These are phyloP conservation scores for Chloroclystis v-ata DNA, from an alignment of 2,888 invertebrate genomes.

Conservation along the genomic window DNA sequence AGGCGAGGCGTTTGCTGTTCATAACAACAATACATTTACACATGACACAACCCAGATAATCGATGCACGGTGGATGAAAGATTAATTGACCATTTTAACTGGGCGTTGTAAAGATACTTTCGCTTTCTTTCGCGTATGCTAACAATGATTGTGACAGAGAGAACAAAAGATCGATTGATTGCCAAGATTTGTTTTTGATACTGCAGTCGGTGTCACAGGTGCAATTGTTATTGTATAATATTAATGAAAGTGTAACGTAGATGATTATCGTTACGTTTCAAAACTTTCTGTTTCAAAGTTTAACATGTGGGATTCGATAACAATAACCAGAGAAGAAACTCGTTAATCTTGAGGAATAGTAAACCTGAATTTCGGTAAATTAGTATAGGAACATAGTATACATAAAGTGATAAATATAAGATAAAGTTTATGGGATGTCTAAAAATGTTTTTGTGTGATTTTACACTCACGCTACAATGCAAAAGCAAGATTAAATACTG, in stretches of 20 bases:
- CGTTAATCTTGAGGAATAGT: conserved; percentile 15
- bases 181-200: conserved; percentile 26
- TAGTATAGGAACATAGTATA: conserved; percentile 28
- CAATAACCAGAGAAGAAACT: conserved; percentile 3
- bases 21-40: conserved; percentile 15
- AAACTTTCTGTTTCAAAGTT: not conserved
- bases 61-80: conserved; percentile 35
- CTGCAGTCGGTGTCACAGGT: conserved; percentile 5
- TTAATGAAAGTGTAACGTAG: not conserved
- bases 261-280: not conserved
- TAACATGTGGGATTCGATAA: not conserved
- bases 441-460: not conserved
- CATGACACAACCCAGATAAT: conserved; percentile 22
- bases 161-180: conserved; percentile 35
- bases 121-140: conserved; percentile 37
- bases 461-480: not conserved
- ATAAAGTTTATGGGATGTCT: not conserved
- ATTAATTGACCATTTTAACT: conserved; percentile 40
- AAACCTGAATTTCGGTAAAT: conserved; percentile 28
- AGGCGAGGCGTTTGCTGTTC: conserved; percentile 18
- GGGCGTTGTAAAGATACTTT: conserved; percentile 44
- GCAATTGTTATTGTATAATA: conserved; percentile 3
- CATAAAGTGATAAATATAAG: conserved; percentile 14
- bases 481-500: conserved; percentile 1
- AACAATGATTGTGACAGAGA: conserved; percentile 33